phyloP scores from a whole-genome alignment of 2,797 vertebrate genomes.

The Rhynchonycteris naso region DNA sequence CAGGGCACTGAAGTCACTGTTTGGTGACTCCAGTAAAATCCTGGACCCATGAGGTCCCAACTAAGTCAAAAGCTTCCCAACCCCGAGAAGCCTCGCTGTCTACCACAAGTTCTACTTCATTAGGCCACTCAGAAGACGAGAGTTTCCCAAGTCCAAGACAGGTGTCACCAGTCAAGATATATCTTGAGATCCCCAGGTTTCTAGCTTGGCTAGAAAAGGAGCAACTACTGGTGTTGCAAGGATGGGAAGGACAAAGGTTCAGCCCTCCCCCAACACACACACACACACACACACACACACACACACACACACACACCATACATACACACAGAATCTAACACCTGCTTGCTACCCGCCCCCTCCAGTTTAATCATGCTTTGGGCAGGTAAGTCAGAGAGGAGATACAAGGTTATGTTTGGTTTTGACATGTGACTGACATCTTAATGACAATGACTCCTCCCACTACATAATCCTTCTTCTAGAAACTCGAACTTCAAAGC shows the following conservation, averaged over 20 bases:
- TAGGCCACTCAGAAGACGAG: neutral
- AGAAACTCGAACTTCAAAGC: neutral
- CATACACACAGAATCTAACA: neutral
- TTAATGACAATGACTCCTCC: slow-evolving; percentile 41
- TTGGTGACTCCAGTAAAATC: neutral
- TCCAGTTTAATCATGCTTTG: neutral
- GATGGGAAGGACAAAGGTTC: neutral
- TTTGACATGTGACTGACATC: neutral
- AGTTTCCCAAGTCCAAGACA: neutral
- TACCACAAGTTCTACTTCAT: neutral
- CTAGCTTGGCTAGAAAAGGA: neutral
- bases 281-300: neutral
- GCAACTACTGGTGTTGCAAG: neutral
- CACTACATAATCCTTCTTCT: neutral
- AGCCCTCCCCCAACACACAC: neutral
- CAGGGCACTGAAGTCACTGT: neutral
- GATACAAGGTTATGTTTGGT: neutral
- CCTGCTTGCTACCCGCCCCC: neutral
- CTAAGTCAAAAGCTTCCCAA: neutral
- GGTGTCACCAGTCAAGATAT: neutral
- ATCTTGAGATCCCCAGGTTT: neutral
- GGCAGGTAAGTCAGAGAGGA: slow-evolving; percentile 52
- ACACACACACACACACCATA: too few species aligned
- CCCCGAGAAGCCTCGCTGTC: neutral
- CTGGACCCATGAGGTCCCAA: neutral